These are phyloP conservation scores for Drosophila pseudoananassae DNA, from an alignment of 1,140 invertebrate species.

Conservation along the genomic window DNA sequence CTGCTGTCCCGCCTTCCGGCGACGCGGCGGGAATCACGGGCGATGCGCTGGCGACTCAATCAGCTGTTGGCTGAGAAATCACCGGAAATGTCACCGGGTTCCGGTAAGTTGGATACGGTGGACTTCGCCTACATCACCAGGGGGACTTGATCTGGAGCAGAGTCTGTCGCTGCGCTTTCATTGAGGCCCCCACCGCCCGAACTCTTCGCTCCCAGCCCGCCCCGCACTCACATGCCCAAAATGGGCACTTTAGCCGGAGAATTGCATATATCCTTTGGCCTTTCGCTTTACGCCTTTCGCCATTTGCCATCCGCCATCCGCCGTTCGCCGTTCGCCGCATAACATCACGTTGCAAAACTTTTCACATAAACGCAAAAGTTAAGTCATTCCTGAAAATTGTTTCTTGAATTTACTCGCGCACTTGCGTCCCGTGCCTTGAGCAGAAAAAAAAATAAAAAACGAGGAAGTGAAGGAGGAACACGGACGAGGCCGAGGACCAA, in stretches of 20 bases:
- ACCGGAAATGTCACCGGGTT: neutral
- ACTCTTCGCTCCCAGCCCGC: too few relatives aligned
- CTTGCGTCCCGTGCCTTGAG: constrained; percentile 36
- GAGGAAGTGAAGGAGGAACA: neutral
- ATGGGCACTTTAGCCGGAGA: constrained; percentile 9
- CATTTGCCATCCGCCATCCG: constrained; percentile 47
- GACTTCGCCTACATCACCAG: constrained; percentile 52
- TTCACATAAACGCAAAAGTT: constrained; percentile 82
- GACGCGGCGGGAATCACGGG: constrained; percentile 21
- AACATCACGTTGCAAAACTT: constrained; percentile 79
- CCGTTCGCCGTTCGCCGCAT: constrained; percentile 33
- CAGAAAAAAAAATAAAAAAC: neutral
- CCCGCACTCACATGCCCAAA: too few relatives aligned
- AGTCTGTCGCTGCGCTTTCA: constrained; percentile 52
- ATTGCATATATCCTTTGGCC: constrained; percentile 46
- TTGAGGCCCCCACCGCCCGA: neutral
- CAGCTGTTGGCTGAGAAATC: constrained; percentile 31
- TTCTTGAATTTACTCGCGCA: constrained; percentile 80
- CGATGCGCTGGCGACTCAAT: constrained; percentile 46
- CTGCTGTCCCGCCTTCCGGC: constrained; percentile 32
- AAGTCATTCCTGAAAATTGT: constrained; percentile 82
- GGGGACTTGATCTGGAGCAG: constrained; percentile 48
- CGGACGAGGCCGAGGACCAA: neutral
- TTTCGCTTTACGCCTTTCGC: constrained; percentile 27
- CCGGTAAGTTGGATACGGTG: constrained; percentile 15